Base-by-base conservation (phyloP, 1,140 invertebrate genomes). In the Anadara kagoshimensis region DNA sequence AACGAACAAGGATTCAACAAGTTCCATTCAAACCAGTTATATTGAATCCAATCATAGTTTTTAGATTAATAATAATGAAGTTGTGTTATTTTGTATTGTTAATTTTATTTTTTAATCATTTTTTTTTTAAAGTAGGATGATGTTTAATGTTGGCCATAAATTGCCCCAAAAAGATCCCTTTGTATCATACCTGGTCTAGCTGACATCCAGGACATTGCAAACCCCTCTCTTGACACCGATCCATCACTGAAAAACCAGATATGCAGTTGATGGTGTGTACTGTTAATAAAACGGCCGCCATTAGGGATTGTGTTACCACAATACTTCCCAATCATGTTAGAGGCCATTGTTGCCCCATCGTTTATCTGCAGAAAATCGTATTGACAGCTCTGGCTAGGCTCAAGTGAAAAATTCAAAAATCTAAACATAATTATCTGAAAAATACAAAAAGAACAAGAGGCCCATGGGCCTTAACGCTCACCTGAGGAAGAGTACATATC, bases 291-390 rank as follows among this genome's bases (percentile, higher is more conserved):
- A 57, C 77, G 72, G 41, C 84, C 77, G 51, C 86, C 80, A 64
- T 79, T 79, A n/a, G 84, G 85, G 18, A 94, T 86, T 24, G 92
- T 91, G 0, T 92, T 91, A 0, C 97, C 96, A 84, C 97, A 99
- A 89, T 93, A 98, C 22, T 86, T 86, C 1, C 95, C 96, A 43
- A 89, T 82, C 51, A 75, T 71, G 29, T 87, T 90, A 14, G 93
- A 89, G 58, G 90, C 89, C 1, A 87, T 83, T 73, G 91, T 90
- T 20, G 91, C 89, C 0, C 95, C 95, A 86, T 97, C 94, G 70
- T 93, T 93, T 54, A 88, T 84, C 66, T 86, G 82, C 49, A 82
- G 78, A 78, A 63, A 89, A 71, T 90, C 85, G 26, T 67, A 71
- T 0, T 76, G 75, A 77, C 83, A 83, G 65, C 91, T 90, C 5